Conservation (phyloP, 2,113 vertebrate species). For the Lichenostomus cassidix region DNA sequence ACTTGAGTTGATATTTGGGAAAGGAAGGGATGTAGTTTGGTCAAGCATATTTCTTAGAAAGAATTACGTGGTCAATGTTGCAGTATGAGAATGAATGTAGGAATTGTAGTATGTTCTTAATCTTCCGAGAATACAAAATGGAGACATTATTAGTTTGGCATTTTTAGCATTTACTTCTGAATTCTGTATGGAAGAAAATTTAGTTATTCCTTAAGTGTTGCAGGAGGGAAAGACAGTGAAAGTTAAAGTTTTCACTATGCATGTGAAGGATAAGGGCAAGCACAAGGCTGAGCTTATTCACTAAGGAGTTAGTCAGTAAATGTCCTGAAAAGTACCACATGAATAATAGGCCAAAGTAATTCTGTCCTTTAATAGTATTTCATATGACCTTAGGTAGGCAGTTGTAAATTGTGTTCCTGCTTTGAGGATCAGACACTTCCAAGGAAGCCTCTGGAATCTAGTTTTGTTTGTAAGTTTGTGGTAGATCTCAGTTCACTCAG, state of each 20-base stretch:
- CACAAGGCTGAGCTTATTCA: not conserved
- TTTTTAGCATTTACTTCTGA: not conserved
- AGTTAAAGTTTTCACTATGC: not conserved
- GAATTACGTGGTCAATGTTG: not conserved
- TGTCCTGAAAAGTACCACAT: not conserved
- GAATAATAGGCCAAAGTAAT: not conserved
- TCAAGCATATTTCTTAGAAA: not conserved
- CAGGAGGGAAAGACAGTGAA: not conserved
- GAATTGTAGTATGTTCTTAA: not conserved
- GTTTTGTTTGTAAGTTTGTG: not conserved
- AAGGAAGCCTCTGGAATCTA: not conserved
- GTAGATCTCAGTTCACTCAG: not conserved
- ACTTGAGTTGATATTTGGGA: not conserved
- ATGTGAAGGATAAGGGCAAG: not conserved
- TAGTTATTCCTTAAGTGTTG: not conserved
- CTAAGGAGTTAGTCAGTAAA: not conserved
- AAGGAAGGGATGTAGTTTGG: not conserved
- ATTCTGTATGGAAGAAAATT: not conserved
- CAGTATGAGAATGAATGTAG: not conserved
- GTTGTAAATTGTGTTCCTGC: not conserved
- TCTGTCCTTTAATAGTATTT: not conserved
- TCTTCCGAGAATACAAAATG: not conserved
- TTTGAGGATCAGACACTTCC: not conserved
- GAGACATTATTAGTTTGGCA: not conserved
- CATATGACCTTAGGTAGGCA: not conserved